A percentile compares a stretch with the other conserved stretches of the same genome.
Conservation (phyloP, 2,888 invertebrate species). For the Nephrotoma flavescens region DNA sequence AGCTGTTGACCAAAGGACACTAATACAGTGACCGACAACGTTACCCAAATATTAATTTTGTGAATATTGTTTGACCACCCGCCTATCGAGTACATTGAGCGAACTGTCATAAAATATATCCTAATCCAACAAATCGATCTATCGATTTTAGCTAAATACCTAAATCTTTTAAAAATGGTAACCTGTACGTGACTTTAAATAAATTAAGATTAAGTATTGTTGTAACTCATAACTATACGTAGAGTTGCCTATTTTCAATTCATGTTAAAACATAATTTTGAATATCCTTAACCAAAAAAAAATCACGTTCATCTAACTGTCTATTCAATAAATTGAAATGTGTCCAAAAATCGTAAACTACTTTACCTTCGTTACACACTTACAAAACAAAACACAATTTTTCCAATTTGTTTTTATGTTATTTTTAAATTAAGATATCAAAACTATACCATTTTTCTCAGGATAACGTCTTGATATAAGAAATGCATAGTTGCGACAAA, state of each 20-base stretch:
- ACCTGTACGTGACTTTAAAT: neutral
- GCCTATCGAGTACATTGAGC: neutral
- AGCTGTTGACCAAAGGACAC: too few relatives aligned
- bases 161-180: neutral
- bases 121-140: neutral
- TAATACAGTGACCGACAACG: too few relatives aligned
- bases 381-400: neutral
- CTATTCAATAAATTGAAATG: neutral
- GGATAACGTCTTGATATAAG: neutral
- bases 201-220: neutral
- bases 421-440: neutral
- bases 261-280: neutral
- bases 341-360: neutral
- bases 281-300: neutral
- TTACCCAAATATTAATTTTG: too few relatives aligned
- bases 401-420: neutral
- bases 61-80: neutral
- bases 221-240: neutral
- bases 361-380: neutral
- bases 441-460: neutral
- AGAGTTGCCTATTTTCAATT: neutral
- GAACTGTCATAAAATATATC: neutral
- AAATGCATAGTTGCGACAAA: neutral
- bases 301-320: neutral
- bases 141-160: neutral